phyloP scores from a whole-genome alignment of 2,888 invertebrate genomes.

The Clitarchus hookeri region DNA sequence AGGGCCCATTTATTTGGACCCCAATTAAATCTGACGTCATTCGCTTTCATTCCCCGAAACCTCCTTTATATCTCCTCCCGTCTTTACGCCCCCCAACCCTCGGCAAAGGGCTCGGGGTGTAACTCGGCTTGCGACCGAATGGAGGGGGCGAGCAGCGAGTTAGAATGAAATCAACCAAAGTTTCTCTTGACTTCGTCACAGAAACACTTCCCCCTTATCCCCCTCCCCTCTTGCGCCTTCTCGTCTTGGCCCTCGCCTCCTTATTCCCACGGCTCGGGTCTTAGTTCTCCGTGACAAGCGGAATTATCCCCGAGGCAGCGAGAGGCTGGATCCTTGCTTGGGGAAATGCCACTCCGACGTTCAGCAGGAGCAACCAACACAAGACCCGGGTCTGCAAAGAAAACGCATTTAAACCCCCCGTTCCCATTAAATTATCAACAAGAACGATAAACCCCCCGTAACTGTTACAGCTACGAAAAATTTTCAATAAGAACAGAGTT shows the following conservation, averaged over 20 bases:
- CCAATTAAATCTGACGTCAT: conserved; percentile 10
- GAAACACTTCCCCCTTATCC: background rate
- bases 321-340: background rate
- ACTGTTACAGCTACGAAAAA: too few relatives aligned
- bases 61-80: background rate
- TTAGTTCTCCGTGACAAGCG: background rate
- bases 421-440: too few relatives aligned
- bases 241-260: background rate
- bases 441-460: too few relatives aligned
- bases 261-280: background rate
- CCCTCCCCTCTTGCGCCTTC: too few relatives aligned
- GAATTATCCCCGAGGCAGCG: background rate
- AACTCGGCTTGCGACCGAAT: too few relatives aligned
- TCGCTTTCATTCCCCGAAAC: background rate
- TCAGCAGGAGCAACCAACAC: too few relatives aligned
- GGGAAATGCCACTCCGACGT: background rate
- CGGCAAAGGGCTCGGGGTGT: too few relatives aligned
- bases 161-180: conserved; percentile 14
- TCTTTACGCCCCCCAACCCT: background rate
- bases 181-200: background rate
- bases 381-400: too few relatives aligned
- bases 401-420: too few relatives aligned
- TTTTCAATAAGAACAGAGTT: too few relatives aligned
- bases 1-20: background rate
- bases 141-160: background rate